Evolutionary conservation across 2,113 vertebrate species (phyloP).

Genomic region (Pica pica): DNA sequence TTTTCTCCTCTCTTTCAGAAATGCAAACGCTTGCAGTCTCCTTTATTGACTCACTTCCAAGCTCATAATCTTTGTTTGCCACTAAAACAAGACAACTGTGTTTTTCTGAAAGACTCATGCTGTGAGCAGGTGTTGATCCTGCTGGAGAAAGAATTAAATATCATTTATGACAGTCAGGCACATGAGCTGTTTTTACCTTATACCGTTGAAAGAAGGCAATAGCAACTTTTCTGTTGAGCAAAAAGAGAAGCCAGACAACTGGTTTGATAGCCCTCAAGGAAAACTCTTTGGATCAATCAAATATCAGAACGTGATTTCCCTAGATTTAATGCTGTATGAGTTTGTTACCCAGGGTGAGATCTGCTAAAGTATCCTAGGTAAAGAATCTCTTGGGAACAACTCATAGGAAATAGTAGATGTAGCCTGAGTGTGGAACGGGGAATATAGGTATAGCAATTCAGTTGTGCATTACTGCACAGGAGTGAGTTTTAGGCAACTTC

Average conservation of each 20-base stretch:
- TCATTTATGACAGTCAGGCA: background rate
- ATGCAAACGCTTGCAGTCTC: background rate
- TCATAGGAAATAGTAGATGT: background rate
- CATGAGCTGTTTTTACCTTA: background rate
- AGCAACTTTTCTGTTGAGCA: background rate
- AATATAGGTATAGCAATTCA: background rate
- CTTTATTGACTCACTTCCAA: background rate
- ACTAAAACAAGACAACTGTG: background rate
- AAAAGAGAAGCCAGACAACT: background rate
- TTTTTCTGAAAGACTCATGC: background rate
- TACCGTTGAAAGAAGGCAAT: background rate
- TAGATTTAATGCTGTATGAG: background rate
- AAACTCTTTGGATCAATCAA: background rate
- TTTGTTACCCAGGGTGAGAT: background rate
- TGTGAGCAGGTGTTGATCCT: slow-evolving; percentile 12
- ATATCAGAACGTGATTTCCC: background rate
- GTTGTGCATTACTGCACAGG: rapidly evolving
- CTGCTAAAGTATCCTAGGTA: background rate
- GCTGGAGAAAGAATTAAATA: background rate
- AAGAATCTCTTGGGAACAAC: background rate
- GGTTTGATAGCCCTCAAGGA: background rate
- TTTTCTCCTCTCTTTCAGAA: background rate
- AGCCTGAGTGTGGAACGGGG: background rate
- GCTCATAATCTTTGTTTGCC: background rate
- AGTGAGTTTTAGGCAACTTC: background rate